Base-by-base conservation (phyloP, 2,113 vertebrate genomes). In the Lampris incognitus region DNA sequence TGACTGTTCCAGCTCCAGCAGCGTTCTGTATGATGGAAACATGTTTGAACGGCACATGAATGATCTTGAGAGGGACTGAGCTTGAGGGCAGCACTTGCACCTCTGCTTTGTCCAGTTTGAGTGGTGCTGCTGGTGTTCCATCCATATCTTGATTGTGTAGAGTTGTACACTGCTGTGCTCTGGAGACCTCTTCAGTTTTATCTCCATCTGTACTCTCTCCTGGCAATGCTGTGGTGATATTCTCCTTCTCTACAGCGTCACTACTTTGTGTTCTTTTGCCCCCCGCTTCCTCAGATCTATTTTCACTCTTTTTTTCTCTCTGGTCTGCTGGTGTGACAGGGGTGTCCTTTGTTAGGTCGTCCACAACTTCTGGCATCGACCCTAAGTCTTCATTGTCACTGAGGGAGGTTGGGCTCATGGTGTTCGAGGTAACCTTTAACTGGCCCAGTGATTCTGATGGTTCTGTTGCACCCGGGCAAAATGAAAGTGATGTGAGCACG, bases 401-500 rank as follows among this genome's bases (percentile, higher is more conserved):
- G 41, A 85, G 56, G 13, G 76, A 68, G 59, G 56, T 38, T 2
- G 78, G 74, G 58, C 63, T 88, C 6, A 10, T 65, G 48, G 75
- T 66, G 0, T 50, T 79, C 0, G 57, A 6, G 6, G 46, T n/a
- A 2, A 51, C 72, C n/a, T 83, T 71, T 51, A 49, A 42, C 5
- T 1, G 79, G 42, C 83, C 85, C 13, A 76, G 61, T 10, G 85
- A 56, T 66, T 81, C 66, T 6, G 73, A 72, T 0, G 76, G 68
- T 13, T 91, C 85, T 54, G 66, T 79, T 13, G 87, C 58, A 68
- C 86, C 83, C 58, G 83, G 76, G 46, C 84, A 75, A 57, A 89
- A 92, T 40, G 91, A 88, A 0, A 93, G 90, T 3, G 91, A 91
- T 9, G 91, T 79, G 5, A 93, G 79, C 4, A 93, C 91, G 40